Evolutionary conservation across 2,888 invertebrate genomes (phyloP).

Genomic region (Amorpha juglandis): DNA sequence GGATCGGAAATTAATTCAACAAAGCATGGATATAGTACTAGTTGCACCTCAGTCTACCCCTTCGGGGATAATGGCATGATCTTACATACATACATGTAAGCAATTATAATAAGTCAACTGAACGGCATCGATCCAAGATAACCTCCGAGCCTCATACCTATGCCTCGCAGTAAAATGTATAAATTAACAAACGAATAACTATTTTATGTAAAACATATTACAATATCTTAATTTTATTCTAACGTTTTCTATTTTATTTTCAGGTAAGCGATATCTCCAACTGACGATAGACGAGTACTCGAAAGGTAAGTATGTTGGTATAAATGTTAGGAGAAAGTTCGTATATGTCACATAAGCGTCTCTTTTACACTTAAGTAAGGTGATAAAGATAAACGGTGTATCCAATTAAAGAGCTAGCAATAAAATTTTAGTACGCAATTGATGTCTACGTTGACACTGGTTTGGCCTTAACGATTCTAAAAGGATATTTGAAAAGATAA

Average conservation of each 20-base stretch:
- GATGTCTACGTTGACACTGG: slow-evolving; percentile 13
- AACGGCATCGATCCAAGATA: not conserved
- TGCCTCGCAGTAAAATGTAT: not conserved
- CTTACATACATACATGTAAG: no score
- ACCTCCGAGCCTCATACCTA: not conserved
- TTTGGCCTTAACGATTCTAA: slow-evolving; percentile 25
- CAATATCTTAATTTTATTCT: slow-evolving; percentile 22
- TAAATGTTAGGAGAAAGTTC: slow-evolving; percentile 26
- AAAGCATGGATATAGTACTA: no score
- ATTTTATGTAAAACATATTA: not conserved
- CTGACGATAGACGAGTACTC: slow-evolving; percentile 40
- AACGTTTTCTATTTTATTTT: slow-evolving; percentile 44
- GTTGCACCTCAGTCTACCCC: no score
- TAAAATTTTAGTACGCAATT: slow-evolving; percentile 14
- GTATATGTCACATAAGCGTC: slow-evolving; percentile 6
- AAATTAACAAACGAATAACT: not conserved
- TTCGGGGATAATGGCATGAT: no score
- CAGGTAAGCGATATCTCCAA: slow-evolving; percentile 55
- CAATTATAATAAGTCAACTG: no score
- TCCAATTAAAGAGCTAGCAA: slow-evolving; percentile 18
- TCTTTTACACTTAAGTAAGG: not conserved
- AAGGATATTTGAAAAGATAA: not conserved
- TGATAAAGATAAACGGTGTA: not conserved
- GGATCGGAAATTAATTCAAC: no score
- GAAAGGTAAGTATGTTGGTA: slow-evolving; percentile 44